Evolutionary conservation across 2,888 invertebrate genomes (phyloP).

Genomic region (Eupithecia pulchellata): DNA sequence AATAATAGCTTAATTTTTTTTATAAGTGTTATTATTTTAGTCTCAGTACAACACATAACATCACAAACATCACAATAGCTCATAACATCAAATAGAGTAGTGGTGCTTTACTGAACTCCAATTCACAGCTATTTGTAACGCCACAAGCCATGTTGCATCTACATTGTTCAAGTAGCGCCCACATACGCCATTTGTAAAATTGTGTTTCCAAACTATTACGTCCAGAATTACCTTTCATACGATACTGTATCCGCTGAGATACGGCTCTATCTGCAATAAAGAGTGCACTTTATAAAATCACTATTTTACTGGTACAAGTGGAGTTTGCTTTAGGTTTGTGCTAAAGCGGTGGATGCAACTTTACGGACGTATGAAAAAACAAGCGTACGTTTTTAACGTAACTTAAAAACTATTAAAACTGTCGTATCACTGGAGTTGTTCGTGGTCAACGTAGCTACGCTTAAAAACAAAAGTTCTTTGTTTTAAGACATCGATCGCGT

Average conservation of each 20-base stretch:
- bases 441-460: no score
- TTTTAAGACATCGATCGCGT: no score
- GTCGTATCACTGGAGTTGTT: no score
- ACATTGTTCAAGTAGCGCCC: conserved; percentile 3
- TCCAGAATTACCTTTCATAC: conserved; percentile 14
- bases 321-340: background rate
- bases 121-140: background rate
- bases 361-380: background rate
- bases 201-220: conserved; percentile 15
- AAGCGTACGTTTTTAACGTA: no score
- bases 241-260: conserved; percentile 5
- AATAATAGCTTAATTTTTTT: no score
- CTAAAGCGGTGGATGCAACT: background rate
- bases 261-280: conserved; percentile 5
- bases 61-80: background rate
- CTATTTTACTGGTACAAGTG: conserved; percentile 34
- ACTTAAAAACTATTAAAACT: no score
- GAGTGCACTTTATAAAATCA: conserved; percentile 41
- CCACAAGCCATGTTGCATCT: background rate
- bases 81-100: background rate
- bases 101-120: background rate
- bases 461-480: no score
- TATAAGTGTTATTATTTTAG: no score
- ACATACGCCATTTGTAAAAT: conserved; percentile 16
- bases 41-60: no score